These are phyloP conservation scores for Sycon ciliatum DNA, from an alignment of 37 sponge, comb jelly and placozoan genomes.

Conservation along the genomic window DNA sequence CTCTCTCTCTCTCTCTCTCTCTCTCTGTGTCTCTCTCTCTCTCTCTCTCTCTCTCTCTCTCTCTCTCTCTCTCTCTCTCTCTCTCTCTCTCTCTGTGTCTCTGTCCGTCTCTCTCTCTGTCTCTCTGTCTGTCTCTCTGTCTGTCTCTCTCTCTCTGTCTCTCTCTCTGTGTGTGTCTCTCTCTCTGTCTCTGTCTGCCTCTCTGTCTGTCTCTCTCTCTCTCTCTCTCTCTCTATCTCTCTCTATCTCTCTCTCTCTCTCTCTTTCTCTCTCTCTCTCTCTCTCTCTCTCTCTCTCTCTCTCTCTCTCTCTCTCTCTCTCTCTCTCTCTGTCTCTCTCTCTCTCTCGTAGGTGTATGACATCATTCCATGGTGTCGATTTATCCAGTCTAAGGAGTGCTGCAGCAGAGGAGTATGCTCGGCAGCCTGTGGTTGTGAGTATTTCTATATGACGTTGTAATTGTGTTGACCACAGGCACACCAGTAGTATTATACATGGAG, in stretches of 20 bases:
- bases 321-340: constrained; percentile 18
- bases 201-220: background rate
- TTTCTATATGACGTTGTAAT: background rate
- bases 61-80: constrained; percentile 5
- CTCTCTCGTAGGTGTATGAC: constrained; percentile 57
- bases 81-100: constrained; percentile 5
- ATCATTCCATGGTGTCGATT: constrained; percentile 81
- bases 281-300: background rate
- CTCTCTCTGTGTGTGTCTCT: background rate
- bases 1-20: background rate
- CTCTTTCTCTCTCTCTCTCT: background rate
- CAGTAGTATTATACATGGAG: too few species aligned
- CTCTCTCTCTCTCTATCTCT: background rate
- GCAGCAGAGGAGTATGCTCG: constrained; percentile 84
- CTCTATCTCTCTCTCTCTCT: background rate
- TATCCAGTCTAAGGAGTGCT: constrained; percentile 48
- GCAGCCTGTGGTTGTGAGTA: constrained; percentile 82
- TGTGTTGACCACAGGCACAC: too few species aligned
- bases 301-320: background rate
- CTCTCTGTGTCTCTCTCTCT: background rate
- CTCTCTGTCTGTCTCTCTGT: background rate
- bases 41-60: constrained; percentile 5
- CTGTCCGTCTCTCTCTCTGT: background rate
- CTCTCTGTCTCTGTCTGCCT: background rate
- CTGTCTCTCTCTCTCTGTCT: background rate